Conservation (phyloP, 2,113 vertebrate species). For the Actenoides lindsayi region DNA sequence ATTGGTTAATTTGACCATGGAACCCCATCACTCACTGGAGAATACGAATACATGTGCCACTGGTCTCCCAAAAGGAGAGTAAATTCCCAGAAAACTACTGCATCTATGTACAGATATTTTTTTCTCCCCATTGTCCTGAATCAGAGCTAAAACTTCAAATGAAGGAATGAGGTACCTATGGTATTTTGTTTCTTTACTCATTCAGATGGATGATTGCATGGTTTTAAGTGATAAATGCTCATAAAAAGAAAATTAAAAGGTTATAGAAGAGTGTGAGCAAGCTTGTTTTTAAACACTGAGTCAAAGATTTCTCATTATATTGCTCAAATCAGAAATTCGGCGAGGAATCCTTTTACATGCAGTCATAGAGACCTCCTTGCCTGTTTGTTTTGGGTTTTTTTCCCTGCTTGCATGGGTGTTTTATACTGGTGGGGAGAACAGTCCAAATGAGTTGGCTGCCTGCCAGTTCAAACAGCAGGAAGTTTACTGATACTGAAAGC, state of each 20-base stretch:
- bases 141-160: constrained; percentile 9
- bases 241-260: not conserved
- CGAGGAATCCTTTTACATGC: not conserved
- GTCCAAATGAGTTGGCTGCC: constrained; percentile 24
- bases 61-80: not conserved
- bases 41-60: not conserved
- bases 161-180: not conserved
- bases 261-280: not conserved
- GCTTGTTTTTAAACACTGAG: not conserved
- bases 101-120: not conserved
- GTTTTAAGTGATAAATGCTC: constrained; percentile 28
- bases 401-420: not conserved
- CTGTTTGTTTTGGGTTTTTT: not conserved
- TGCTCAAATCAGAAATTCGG: constrained; percentile 12
- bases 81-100: not conserved
- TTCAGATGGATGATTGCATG: not conserved
- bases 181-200: not conserved
- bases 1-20: not conserved
- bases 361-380: not conserved
- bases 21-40: not conserved
- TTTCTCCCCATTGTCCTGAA: not conserved
- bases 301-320: not conserved
- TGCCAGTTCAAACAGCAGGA: constrained; percentile 28
- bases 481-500: constrained; percentile 27
- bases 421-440: not conserved